Base-by-base conservation (phyloP, 2,797 vertebrate species). In the Argya squamiceps region DNA sequence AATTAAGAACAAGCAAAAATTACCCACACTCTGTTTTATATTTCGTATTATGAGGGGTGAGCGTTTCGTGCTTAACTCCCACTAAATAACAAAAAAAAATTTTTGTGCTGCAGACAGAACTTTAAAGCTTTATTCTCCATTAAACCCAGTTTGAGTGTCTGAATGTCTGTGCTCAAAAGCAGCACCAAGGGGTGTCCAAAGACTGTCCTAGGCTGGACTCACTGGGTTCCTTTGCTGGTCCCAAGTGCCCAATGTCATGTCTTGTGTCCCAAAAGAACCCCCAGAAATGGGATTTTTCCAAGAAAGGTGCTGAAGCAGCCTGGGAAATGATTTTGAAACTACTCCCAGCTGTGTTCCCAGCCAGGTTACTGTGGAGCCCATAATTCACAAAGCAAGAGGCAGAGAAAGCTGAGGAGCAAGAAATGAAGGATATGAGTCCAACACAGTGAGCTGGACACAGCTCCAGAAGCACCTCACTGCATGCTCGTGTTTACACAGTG, bases 401-500 rank as follows among this genome's bases (percentile, higher is more conserved):
- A 65, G 52, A 58, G 32, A 49, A 70, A 46, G 27, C 34, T 19
- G 46, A 52, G 0, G 3, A 59, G 60, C 15, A 39, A 30, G 60
- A 63, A 74, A 41, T 16, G 12, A 62, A 8, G 34, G 34, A 1
- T 12, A 0, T 15, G 15, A 46, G 14, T 26, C 8, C 9, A 55
- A 12, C 7, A 15, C 1, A 34, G 10, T 1, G 12, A 4, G 36
- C 7, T 34, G 21, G 41, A 30, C 24, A 5, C 1, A 29, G 70
- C 58, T 71, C 76, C 39, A 55, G 63, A 27, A 11, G 7, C 12
- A 10, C 30, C 63, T 49, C 39, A 18, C 6, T 56, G 27, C 4
- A 2, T 4, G 23, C 12, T 41, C 12, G 1, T 4, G 3, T 55
- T 39, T 19, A 11, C 46, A 15, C 1, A 5, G 2, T 3, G 30